Base-by-base conservation (phyloP, 2,113 vertebrate genomes). In the Pterophyllum scalare region DNA sequence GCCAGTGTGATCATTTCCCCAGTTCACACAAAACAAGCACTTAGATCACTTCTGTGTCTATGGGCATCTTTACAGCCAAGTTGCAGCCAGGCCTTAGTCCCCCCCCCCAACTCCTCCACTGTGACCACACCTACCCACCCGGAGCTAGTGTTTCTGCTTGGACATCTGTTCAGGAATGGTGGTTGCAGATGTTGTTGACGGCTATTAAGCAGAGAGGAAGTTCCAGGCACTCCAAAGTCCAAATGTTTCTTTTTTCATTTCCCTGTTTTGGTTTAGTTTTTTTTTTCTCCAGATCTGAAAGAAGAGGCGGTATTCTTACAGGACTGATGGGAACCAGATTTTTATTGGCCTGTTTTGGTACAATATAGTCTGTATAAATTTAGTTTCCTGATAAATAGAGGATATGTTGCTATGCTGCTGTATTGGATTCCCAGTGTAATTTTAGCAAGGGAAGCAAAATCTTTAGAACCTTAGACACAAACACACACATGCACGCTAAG, bases 121-220 rank as follows among this genome's bases (percentile, higher is more conserved):
- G 46, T 74, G 61, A 59, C 86, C 80, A 54, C 76, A 75, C 77
- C 60, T 64, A 89, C 84, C 79, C 89, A 84, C 89, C 88, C 82
- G 46, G 62, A 87, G 81, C 86, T 81, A 90, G 74, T 91, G 81
- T 92, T 91, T 83, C 90, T 89, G 61, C 84, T 81, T 89, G 81
- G 87, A 94, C 94, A 95, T 96, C 94, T 96, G 94, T 94, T 92
- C 82, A 77, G 81, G 80, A 87, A 90, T 94, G 93, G 93, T 91
- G 94, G 83, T 90, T 88, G 86, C 91, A 93, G 88, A 93, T 95
- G 93, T 94, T 95, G 93, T 94, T 94, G 91, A 94, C 83, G 80
- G 87, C 88, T 94, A 90, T 83, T 84, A 93, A 90, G 85, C 81
- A 79, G 83, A 87, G 89, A 95, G 92, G 92, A 94, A 93, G 90